Evolutionary conservation across 2,113 vertebrate species (phyloP).

Genomic region (Tachysurus fulvidraco): DNA sequence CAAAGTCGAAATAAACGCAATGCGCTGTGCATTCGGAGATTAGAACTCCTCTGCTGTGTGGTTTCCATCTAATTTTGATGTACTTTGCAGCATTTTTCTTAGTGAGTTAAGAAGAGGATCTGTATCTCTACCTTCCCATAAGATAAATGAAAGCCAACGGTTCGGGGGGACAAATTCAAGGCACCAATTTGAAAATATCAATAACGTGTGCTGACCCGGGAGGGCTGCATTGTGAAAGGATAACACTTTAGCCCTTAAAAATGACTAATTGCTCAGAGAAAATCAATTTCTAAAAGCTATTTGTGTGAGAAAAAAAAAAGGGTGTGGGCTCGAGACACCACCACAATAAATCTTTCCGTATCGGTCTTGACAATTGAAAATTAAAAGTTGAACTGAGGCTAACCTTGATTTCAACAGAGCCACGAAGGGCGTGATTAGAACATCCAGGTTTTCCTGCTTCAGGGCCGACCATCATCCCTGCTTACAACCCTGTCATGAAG

Average conservation of each 20-base stretch:
- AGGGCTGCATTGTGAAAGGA: conserved; percentile 17
- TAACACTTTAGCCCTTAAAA: conserved; percentile 44
- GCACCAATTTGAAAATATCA: background rate
- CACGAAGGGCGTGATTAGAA: conserved; percentile 55
- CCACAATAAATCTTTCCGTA: conserved; percentile 42
- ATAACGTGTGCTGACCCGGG: conserved; percentile 12
- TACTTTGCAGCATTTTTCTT: background rate
- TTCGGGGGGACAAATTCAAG: conserved; percentile 7
- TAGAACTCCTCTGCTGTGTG: conserved; percentile 4
- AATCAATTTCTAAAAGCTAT: conserved; percentile 42
- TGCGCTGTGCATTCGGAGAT: conserved; percentile 11
- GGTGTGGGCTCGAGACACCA: conserved; percentile 14
- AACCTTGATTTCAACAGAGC: conserved; percentile 58
- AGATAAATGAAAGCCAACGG: conserved; percentile 10
- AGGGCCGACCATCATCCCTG: conserved; percentile 51
- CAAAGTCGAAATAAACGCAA: conserved; percentile 31
- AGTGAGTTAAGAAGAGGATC: background rate
- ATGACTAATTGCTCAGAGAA: conserved; percentile 47
- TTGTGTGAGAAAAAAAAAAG: conserved; percentile 10
- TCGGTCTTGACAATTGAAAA: conserved; percentile 36
- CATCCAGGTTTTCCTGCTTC: conserved; percentile 61
- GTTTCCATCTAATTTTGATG: conserved; percentile 5
- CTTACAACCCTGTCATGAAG: conserved; percentile 60
- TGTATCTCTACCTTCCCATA: background rate
- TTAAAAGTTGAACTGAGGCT: conserved; percentile 54